These are phyloP conservation scores for Bathynomus jamesi DNA, from an alignment of 1,140 invertebrate genomes.

Conservation along the genomic window DNA sequence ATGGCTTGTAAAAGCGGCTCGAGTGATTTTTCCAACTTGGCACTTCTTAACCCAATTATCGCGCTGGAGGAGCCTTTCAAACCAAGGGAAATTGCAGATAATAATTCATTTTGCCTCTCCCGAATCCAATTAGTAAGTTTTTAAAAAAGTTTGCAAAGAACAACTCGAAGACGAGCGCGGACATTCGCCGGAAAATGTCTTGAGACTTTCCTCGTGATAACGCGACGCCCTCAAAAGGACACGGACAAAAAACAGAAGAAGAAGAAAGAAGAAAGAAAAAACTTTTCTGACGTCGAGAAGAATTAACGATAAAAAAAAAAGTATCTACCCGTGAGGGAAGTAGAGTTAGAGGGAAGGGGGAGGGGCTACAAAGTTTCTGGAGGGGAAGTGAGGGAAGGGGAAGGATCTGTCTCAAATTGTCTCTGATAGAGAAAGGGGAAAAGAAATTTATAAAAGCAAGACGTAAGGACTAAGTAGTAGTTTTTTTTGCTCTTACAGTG, in stretches of 20 bases:
- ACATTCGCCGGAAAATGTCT: background rate
- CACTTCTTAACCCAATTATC: background rate
- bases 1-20: background rate
- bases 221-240: background rate
- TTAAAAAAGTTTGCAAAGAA: background rate
- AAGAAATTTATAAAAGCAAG: no score
- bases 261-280: background rate
- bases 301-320: background rate
- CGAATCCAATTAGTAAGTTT: background rate
- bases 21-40: background rate
- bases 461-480: no score
- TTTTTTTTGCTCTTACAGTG: no score
- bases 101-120: background rate
- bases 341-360: background rate
- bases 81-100: slow-evolving; percentile 1
- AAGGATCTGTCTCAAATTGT: no score
- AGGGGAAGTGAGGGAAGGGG: no score
- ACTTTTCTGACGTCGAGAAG: background rate
- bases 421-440: no score
- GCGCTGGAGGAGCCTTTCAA: no score
- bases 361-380: no score
- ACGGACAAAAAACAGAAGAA: background rate
- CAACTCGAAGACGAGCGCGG: background rate
- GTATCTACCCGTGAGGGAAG: background rate
- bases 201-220: background rate